Evolutionary conservation across 2,113 vertebrate genomes (phyloP), one percentile per base, ranked within the genome.

Genomic region (Redunca redunca): DNA sequence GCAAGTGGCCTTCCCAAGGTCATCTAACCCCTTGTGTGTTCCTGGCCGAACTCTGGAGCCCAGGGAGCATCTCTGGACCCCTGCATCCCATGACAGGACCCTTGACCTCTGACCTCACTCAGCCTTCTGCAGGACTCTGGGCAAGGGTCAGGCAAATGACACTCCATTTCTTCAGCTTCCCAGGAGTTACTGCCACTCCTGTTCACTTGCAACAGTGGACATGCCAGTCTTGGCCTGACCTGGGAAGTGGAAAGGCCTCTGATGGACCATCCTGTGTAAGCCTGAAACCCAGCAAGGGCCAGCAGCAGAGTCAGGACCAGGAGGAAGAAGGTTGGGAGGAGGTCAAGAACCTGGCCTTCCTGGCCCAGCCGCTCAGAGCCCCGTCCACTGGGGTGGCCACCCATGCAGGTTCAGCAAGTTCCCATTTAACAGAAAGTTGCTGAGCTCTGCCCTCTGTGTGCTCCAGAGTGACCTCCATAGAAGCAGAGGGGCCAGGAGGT

Each of bases 311-410:
- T 26, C 16, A 14, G 13, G 10, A 40, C n/a, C 64, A 2, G 6
- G 8, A 13, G 93, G 55, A 46, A 46, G 25, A 36, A 43, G 4
- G 5, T 8, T 15, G 50, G 50, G 74, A 46, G 40, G 13, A 30
- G 48, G 19, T 60, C 58, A 28, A n/a, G 33, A 40, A 84, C 21
- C 40, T 50, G 17, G 71, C 58, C 40, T 33, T 33, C 62, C 23
- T 5, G 30, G 36, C 46, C 28, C 0, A 2, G 36, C 71, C 36
- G 2, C 50, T 57, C 52, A 57, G 80, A 62, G 67, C 71, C 71
- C 43, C 0, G 0, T 5, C 19, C 30, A 15, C 40, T 14, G 0
- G 4, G 23, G 48, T 77, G 46, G 33, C 77, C 36, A 11, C 33
- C 81, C 28, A n/a, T 0, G 2, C 30, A 2, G 3, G 19, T 36